Conservation (phyloP, 2,888 invertebrate genomes). For the Rhamnusium bicolor region DNA sequence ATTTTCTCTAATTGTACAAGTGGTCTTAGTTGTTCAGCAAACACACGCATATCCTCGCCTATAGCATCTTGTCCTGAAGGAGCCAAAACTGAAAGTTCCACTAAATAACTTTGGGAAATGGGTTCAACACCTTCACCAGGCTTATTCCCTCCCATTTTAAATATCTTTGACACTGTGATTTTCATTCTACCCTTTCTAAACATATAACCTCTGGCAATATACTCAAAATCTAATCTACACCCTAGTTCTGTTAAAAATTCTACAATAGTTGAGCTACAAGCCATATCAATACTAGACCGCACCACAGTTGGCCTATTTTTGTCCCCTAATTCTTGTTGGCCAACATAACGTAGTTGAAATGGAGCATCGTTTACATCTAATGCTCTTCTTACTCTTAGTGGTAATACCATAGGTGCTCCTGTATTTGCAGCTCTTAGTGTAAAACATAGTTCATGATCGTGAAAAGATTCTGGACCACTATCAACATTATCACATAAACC, state of each 20-base stretch:
- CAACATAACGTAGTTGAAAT: conserved; percentile 93
- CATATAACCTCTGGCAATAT: conserved; percentile 93
- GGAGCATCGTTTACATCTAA: conserved; percentile 88
- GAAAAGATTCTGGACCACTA: conserved; percentile 91
- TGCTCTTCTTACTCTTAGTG: conserved; percentile 88
- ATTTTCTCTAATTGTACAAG: conserved; percentile 94
- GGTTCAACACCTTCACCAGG: conserved; percentile 83
- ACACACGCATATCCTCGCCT: conserved; percentile 95
- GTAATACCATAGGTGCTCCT: conserved; percentile 72
- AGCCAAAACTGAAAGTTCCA: conserved; percentile 92
- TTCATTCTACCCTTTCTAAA: conserved; percentile 98
- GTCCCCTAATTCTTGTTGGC: conserved; percentile 91
- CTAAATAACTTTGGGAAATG: conserved; percentile 92
- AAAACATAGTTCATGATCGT: conserved; percentile 94
- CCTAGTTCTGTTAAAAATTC: conserved; percentile 95
- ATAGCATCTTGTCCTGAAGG: conserved; percentile 95
- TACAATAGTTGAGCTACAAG: conserved; percentile 90
- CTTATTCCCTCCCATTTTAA: conserved; percentile 80
- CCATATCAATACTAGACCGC: conserved; percentile 93
- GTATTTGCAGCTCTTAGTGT: conserved; percentile 81
- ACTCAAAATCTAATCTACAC: conserved; percentile 93
- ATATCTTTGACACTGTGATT: conserved; percentile 95
- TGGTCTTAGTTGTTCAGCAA: conserved; percentile 95
- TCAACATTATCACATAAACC: conserved; percentile 96
- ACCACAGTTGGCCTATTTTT: conserved; percentile 92